phyloP scores from a whole-genome alignment of 2,888 invertebrate genomes.

The Caenorhabditis becei region DNA sequence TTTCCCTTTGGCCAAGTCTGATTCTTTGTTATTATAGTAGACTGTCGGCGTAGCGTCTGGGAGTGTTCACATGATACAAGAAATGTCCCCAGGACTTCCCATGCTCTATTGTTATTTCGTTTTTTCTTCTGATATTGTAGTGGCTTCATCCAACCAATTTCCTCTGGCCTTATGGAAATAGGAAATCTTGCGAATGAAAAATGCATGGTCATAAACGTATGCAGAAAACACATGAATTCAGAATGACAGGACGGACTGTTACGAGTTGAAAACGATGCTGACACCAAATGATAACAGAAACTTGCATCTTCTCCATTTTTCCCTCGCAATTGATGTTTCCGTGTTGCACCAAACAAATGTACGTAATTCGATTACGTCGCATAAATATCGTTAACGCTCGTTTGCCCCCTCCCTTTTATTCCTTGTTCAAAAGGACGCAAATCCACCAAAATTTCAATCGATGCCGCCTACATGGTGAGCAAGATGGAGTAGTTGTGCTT shows the following conservation, averaged over 20 bases:
- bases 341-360: slow-evolving; percentile 41
- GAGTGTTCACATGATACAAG: neutral
- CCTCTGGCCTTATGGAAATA: too few relatives aligned
- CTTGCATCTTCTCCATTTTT: slow-evolving; percentile 3
- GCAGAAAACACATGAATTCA: neutral
- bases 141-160: too few relatives aligned
- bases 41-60: too few relatives aligned
- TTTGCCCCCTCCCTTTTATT: neutral
- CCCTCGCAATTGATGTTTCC: slow-evolving; percentile 22
- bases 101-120: neutral
- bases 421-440: neutral
- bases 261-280: neutral
- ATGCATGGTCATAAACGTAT: too few relatives aligned
- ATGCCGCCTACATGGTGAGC: neutral
- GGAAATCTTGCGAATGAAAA: too few relatives aligned
- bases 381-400: slow-evolving; percentile 29
- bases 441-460: neutral
- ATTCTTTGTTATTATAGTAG: too few relatives aligned
- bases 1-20: too few relatives aligned
- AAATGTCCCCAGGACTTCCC: neutral
- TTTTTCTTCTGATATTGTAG: too few relatives aligned
- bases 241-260: neutral
- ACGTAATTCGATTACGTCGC: slow-evolving; percentile 42
- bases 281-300: neutral
- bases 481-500: neutral